Conservation (phyloP, 2,888 invertebrate species). For the Girardia tigrina region DNA sequence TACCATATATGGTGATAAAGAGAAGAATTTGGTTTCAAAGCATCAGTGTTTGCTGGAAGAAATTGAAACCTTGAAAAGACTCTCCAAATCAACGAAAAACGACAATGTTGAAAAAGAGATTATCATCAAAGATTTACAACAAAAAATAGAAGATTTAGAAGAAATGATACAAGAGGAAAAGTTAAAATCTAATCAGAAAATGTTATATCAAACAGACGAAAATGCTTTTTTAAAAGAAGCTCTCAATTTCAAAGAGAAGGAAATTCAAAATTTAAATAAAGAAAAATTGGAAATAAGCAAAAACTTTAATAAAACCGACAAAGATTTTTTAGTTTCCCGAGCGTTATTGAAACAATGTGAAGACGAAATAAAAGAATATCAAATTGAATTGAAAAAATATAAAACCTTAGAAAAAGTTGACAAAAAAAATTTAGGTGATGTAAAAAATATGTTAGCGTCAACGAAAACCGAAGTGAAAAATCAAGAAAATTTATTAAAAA, state of each 20-base stretch:
- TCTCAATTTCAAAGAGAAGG: neutral
- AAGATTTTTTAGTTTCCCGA: neutral
- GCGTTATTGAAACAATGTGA: neutral
- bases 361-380: constrained; percentile 17
- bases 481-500: neutral
- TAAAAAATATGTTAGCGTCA: neutral
- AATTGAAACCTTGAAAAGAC: neutral
- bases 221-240: neutral
- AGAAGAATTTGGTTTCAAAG: neutral
- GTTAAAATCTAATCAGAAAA: too few species aligned
- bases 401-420: constrained; percentile 9
- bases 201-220: neutral
- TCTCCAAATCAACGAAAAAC: neutral
- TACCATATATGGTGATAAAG: neutral
- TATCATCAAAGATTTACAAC: neutral
- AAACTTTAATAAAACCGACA: neutral
- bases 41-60: neutral
- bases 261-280: neutral
- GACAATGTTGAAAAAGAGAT: neutral
- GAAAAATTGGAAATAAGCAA: neutral
- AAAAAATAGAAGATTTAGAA: too few species aligned
- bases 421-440: neutral
- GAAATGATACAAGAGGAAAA: neutral
- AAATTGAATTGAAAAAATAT: neutral
- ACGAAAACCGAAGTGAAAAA: neutral